Conservation (phyloP, 1,140 invertebrate species). For the Tenebrio molitor region DNA sequence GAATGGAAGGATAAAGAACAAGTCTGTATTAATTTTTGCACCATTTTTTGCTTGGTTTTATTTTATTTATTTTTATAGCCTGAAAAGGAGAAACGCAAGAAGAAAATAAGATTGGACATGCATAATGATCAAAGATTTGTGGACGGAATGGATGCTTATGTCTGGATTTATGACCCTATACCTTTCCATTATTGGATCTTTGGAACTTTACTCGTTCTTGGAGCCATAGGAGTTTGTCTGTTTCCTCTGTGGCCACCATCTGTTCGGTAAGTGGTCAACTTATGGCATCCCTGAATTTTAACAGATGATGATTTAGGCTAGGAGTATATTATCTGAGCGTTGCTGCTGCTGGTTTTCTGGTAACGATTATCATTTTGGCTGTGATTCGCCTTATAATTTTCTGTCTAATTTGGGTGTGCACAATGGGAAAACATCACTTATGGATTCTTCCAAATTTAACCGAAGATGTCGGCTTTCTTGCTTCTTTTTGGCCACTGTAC, state of each 20-base stretch:
- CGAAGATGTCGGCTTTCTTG: slow-evolving; percentile 98
- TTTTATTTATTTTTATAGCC: slow-evolving; percentile 55
- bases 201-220: slow-evolving; percentile 91
- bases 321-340: slow-evolving; percentile 98
- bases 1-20: slow-evolving; percentile 60
- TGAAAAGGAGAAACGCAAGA: slow-evolving; percentile 75
- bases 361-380: slow-evolving; percentile 92
- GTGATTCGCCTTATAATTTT: slow-evolving; percentile 93
- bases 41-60: neutral
- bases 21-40: slow-evolving; percentile 21
- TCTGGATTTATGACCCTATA: slow-evolving; percentile 99
- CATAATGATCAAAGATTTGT: slow-evolving; percentile 95
- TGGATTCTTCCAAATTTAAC: slow-evolving; percentile 98
- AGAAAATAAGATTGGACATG: slow-evolving; percentile 91
- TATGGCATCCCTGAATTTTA: neutral
- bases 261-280: slow-evolving; percentile 75
- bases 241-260: slow-evolving; percentile 98
- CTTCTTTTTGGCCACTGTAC: slow-evolving; percentile 98
- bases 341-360: slow-evolving; percentile 92
- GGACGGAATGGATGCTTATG: slow-evolving; percentile 95
- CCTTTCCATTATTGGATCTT: slow-evolving; percentile 97
- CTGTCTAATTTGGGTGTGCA: slow-evolving; percentile 90
- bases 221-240: slow-evolving; percentile 95
- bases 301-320: slow-evolving; percentile 70
- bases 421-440: slow-evolving; percentile 92